These are phyloP conservation scores for Drosophila austrosaltans DNA, from an alignment of 2,888 invertebrate species.

Conservation along the genomic window DNA sequence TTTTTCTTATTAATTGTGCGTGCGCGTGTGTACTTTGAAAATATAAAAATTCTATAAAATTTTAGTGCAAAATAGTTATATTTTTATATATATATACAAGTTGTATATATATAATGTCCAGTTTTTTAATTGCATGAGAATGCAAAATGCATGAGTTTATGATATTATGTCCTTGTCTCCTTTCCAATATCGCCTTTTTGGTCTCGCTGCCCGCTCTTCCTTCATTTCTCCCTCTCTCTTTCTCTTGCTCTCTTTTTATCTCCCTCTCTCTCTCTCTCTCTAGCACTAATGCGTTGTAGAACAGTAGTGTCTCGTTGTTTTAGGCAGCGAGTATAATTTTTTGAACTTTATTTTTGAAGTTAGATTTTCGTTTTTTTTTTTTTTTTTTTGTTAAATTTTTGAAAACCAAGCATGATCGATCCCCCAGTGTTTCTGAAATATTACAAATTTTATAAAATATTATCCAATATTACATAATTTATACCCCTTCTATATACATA, in stretches of 20 bases:
- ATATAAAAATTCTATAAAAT: neutral
- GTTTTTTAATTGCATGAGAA: neutral
- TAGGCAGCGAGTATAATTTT: constrained; percentile 12
- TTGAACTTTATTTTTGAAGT: neutral
- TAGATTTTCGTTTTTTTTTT: constrained; percentile 12
- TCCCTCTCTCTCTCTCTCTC: constrained; percentile 10
- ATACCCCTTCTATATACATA: neutral
- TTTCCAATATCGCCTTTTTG: constrained; percentile 15
- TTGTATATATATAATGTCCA: neutral
- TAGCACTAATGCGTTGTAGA: neutral
- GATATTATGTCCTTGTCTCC: neutral
- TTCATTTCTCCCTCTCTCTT: constrained; percentile 5
- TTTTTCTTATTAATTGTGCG: constrained; percentile 1
- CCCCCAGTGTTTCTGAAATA: constrained; percentile 1
- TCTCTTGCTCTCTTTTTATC: constrained; percentile 14
- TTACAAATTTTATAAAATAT: neutral
- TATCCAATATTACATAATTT: too few species aligned
- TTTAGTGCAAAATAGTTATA: neutral
- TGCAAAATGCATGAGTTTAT: constrained; percentile 2
- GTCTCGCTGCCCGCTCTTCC: neutral
- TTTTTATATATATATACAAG: neutral
- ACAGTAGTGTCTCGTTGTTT: constrained; percentile 11
- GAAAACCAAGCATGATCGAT: constrained; percentile 31
- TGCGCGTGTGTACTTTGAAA: constrained; percentile 6
- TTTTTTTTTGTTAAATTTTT: too few species aligned